phyloP scores from a whole-genome alignment of 2,113 vertebrate genomes.

The Damaliscus lunatus region DNA sequence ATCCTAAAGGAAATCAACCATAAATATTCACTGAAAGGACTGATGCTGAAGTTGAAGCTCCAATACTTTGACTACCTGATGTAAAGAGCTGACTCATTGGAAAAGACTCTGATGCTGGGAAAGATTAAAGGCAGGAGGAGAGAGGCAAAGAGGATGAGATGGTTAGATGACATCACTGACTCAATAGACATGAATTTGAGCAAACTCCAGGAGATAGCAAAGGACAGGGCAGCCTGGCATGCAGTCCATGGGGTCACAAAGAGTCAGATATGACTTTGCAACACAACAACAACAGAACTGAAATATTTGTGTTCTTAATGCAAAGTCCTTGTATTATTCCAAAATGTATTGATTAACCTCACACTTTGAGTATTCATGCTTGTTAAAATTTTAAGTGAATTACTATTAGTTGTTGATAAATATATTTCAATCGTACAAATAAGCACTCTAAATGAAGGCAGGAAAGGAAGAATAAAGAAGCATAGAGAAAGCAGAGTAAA shows the following conservation, averaged over 20 bases:
- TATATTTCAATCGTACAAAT: neutral
- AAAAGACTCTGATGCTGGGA: neutral
- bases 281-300: neutral
- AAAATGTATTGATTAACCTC: neutral
- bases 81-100: neutral
- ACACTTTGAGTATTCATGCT: neutral
- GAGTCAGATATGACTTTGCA: neutral
- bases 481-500: constrained; percentile 20
- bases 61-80: neutral
- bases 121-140: neutral
- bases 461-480: constrained; percentile 26
- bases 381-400: constrained; percentile 12
- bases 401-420: constrained; percentile 12
- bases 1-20: neutral
- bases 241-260: neutral
- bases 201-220: neutral
- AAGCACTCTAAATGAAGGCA: constrained; percentile 25
- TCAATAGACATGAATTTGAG: neutral
- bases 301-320: neutral
- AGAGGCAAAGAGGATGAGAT: neutral
- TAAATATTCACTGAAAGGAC: neutral
- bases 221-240: neutral
- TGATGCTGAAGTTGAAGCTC: neutral
- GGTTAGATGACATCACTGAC: neutral
- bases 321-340: neutral